A percentile compares a stretch with the other conserved stretches of the same genome.
Evolutionary conservation across 1,140 invertebrate genomes (phyloP).

Genomic region (Caerostris extrusa): DNA sequence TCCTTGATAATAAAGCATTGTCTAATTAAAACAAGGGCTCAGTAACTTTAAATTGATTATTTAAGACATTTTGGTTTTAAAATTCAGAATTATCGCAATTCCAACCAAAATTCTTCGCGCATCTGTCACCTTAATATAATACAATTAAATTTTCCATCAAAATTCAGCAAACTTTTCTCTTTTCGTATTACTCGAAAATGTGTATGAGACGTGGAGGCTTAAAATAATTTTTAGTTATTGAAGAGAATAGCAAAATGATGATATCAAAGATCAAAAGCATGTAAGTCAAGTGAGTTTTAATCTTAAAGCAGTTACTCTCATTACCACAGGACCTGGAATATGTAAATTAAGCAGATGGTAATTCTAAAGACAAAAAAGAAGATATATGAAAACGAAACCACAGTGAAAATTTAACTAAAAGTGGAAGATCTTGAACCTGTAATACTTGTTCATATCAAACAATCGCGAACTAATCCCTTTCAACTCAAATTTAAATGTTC

Average conservation of each 20-base stretch:
- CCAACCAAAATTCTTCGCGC: too few species aligned
- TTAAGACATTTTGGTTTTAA: too few species aligned
- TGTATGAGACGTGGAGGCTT: too few species aligned
- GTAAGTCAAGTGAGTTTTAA: conserved; percentile 4
- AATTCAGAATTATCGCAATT: too few species aligned
- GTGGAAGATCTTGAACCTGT: background rate
- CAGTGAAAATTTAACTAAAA: conserved; percentile 7
- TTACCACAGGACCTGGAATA: background rate
- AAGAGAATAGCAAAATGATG: background rate
- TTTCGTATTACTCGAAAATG: too few species aligned
- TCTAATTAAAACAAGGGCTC: too few species aligned
- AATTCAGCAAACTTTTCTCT: too few species aligned
- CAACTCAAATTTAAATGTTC: background rate
- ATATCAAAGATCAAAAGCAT: background rate
- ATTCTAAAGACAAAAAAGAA: background rate
- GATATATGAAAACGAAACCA: background rate
- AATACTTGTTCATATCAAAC: background rate
- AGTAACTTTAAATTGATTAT: too few species aligned
- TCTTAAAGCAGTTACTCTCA: background rate
- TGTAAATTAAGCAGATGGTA: background rate
- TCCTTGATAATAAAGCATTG: too few species aligned
- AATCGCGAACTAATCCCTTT: conserved; percentile 1
- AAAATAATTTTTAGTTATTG: too few species aligned
- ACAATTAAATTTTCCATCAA: too few species aligned
- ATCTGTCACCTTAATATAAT: too few species aligned